These are phyloP conservation scores for Pseudopleuronectes americanus DNA, from an alignment of 2,797 vertebrate genomes.

Conservation along the genomic window DNA sequence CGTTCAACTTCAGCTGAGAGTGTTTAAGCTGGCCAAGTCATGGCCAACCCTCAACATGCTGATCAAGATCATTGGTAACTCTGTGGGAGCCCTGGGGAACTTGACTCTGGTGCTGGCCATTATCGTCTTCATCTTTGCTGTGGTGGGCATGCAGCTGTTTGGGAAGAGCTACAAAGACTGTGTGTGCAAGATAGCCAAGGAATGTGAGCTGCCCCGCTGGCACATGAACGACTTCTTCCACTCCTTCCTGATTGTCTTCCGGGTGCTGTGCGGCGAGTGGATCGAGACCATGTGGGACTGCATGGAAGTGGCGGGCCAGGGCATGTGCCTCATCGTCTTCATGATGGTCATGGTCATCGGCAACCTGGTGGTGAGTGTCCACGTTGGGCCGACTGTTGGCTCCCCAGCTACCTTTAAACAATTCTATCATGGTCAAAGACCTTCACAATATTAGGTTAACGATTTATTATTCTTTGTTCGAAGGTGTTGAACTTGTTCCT, in stretches of 20 bases:
- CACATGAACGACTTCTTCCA: slow-evolving; percentile 99
- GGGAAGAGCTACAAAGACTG: slow-evolving; percentile 99
- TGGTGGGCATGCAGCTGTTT: slow-evolving; percentile 99
- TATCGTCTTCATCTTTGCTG: slow-evolving; percentile 99
- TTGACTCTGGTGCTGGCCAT: slow-evolving; percentile 98
- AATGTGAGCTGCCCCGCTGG: slow-evolving; percentile 96
- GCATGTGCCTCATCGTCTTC: slow-evolving; percentile 98
- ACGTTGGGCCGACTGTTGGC: background rate
- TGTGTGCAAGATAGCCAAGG: slow-evolving; percentile 93
- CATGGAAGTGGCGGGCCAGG: slow-evolving; percentile 98
- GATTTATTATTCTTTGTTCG: slow-evolving; percentile 18
- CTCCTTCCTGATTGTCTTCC: slow-evolving; percentile 99
- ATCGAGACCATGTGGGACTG: slow-evolving; percentile 99
- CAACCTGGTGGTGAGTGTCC: slow-evolving; percentile 94
- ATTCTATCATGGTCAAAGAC: background rate
- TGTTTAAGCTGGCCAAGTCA: slow-evolving; percentile 98
- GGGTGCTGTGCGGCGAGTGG: slow-evolving; percentile 98
- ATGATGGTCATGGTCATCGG: slow-evolving; percentile 99
- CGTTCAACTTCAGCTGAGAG: slow-evolving; percentile 87
- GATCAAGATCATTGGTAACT: slow-evolving; percentile 99
- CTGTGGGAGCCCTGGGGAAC: slow-evolving; percentile 97
- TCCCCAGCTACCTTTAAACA: background rate
- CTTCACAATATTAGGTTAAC: background rate
- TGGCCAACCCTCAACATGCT: slow-evolving; percentile 99
- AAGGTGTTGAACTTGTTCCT: slow-evolving; percentile 98